Base-by-base conservation (phyloP, 2,797 vertebrate genomes). In the Neomorphus geoffroyi region DNA sequence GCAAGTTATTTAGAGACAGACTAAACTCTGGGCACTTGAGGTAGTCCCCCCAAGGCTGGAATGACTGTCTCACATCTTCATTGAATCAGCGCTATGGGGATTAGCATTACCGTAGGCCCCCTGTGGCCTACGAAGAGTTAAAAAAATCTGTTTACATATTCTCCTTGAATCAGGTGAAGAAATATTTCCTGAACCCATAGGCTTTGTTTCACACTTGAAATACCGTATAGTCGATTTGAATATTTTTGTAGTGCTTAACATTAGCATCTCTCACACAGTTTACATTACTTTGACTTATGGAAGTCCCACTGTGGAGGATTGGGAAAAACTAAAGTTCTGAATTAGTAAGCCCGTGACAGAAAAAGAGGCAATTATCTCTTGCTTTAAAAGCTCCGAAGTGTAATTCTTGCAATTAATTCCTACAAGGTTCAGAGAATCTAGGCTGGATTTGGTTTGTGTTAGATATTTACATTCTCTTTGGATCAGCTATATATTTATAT, bases 221-320 rank as follows among this genome's bases (percentile, higher is more conserved):
- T 89, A 80, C 95, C 90, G 93, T 95, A 88, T 88, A 93, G 33
- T 50, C 78, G 72, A 95, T 88, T 96, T 94, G 78, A 95, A 94
- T 92, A 94, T 92, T 89, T 95, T 88, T 82, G 60, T 92, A 92
- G 83, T 85, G 64, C 67, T 95, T 96, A 95, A 80, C 83, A 90
- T 94, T 94, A 95, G 21, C 88, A 82, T 92, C 90, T 94, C 86
- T 94, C 80, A 92, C 88, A 94, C 56, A 82, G 92, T 96, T 96
- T 96, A 94, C 88, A 82, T 92, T 94, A 93, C 62, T 86, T 93
- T 96, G 95, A 96, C 90, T 96, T 95, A 95, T 77, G 80, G 88
- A 96, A 60, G 93, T 94, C 93, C 93, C 94, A 95, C 73, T 92
- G 95, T 85, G 83, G 95, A 95, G 80, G 71, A 92, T 4, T 95